These are phyloP conservation scores for Pithys albifrons DNA, from an alignment of 2,113 vertebrate genomes.

Conservation along the genomic window DNA sequence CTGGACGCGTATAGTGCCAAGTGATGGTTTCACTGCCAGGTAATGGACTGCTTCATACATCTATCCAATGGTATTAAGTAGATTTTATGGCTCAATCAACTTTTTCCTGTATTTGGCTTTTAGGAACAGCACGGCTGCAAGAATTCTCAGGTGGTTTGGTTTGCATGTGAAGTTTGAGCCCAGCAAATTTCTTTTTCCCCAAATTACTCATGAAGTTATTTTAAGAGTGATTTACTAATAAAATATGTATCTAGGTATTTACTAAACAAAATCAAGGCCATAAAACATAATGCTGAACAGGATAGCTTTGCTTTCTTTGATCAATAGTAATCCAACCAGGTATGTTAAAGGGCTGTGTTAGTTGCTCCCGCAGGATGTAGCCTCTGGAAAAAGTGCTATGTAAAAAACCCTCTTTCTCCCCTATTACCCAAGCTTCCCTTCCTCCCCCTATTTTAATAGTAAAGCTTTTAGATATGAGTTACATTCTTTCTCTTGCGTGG, in stretches of 20 bases:
- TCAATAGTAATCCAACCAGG: background rate
- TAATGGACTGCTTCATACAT: constrained; percentile 52
- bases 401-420: background rate
- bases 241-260: background rate
- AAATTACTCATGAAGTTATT: background rate
- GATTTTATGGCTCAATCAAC: constrained; percentile 13
- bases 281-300: background rate
- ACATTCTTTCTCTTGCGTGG: background rate
- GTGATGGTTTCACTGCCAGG: constrained; percentile 27
- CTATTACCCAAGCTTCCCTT: background rate
- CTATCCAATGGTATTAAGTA: constrained; percentile 14
- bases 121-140: constrained; percentile 19
- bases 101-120: constrained; percentile 36
- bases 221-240: background rate
- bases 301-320: background rate
- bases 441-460: background rate
- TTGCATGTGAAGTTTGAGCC: background rate
- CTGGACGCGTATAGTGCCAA: background rate
- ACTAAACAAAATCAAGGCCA: background rate
- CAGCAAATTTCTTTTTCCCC: background rate
- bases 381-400: background rate
- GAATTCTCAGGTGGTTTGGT: background rate
- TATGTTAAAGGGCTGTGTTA: background rate
- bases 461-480: constrained; percentile 26
- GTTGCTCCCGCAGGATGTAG: background rate